Percentiles rank a stretch among this genome's conserved stretches.
Evolutionary conservation across 1,140 invertebrate genomes (phyloP).

Genomic region (Cecropterus lyciades): DNA sequence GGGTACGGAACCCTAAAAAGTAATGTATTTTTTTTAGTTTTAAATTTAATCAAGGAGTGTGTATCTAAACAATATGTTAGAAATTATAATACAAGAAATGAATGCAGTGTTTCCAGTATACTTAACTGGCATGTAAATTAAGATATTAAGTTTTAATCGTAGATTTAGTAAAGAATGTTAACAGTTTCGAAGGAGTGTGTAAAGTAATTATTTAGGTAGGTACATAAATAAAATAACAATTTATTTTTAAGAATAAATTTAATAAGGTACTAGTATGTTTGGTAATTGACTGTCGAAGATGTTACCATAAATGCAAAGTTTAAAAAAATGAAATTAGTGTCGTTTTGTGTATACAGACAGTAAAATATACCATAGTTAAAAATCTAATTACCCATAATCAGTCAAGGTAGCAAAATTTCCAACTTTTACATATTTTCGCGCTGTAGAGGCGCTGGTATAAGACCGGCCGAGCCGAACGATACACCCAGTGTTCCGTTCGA

Average conservation of each 20-base stretch:
- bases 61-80: too few relatives aligned
- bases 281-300: slow-evolving; percentile 42
- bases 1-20: too few relatives aligned
- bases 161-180: too few relatives aligned
- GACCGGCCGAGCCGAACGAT: slow-evolving; percentile 14
- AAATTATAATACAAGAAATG: too few relatives aligned
- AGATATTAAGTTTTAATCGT: too few relatives aligned
- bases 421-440: slow-evolving; percentile 27
- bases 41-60: too few relatives aligned
- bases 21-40: too few relatives aligned
- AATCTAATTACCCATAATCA: slow-evolving; percentile 36
- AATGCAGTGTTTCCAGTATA: too few relatives aligned
- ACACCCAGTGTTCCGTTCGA: background rate
- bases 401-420: slow-evolving; percentile 31
- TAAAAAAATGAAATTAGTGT: slow-evolving; percentile 3
- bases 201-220: too few relatives aligned
- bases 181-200: too few relatives aligned
- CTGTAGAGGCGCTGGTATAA: slow-evolving; percentile 26
- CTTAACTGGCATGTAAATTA: too few relatives aligned
- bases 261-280: slow-evolving; percentile 41
- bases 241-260: slow-evolving; percentile 21
- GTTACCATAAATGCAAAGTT: slow-evolving; percentile 27
- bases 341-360: slow-evolving; percentile 11
- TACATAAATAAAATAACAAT: slow-evolving; percentile 9
- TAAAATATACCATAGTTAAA: slow-evolving; percentile 27